A percentile compares a stretch with the other conserved stretches of the same genome.
Evolutionary conservation across 2,888 invertebrate species (phyloP).

Genomic region (Eupithecia tripunctaria): DNA sequence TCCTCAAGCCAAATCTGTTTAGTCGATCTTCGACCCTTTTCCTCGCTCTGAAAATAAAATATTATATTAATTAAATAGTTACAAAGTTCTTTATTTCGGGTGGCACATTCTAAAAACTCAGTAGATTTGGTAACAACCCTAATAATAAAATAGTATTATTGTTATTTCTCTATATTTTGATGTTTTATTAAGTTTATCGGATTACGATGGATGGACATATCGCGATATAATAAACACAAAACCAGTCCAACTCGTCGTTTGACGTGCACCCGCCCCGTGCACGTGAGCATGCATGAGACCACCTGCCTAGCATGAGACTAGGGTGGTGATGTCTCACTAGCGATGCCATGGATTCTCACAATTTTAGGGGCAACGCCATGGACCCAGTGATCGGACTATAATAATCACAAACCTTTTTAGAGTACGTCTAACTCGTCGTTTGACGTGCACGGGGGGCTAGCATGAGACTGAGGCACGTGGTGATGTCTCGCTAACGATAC

Average conservation of each 20-base stretch:
- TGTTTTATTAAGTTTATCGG: too few species aligned
- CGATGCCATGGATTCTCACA: too few species aligned
- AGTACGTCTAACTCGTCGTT: slow-evolving; percentile 65
- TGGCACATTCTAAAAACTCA: too few species aligned
- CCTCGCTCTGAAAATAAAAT: slow-evolving; percentile 86
- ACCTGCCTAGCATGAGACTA: slow-evolving; percentile 57
- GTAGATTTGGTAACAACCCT: too few species aligned
- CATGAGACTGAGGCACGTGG: slow-evolving; percentile 57
- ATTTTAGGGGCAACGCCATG: slow-evolving; percentile 82
- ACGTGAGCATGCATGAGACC: too few species aligned
- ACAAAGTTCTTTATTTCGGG: not conserved
- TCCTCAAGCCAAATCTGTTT: slow-evolving; percentile 91
- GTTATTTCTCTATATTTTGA: too few species aligned
- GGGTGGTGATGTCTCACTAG: slow-evolving; percentile 72
- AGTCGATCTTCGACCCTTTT: slow-evolving; percentile 95
- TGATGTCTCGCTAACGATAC: slow-evolving; percentile 81
- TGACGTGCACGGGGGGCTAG: slow-evolving; percentile 67
- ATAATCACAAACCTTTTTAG: not conserved
- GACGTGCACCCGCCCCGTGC: slow-evolving; percentile 69
- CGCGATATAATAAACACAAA: slow-evolving; percentile 34
- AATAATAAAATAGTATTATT: too few species aligned
- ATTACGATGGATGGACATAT: too few species aligned
- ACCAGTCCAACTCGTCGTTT: slow-evolving; percentile 74
- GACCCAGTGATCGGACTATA: slow-evolving; percentile 81
- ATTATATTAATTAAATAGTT: not conserved